Percentiles rank a stretch among this genome's conserved stretches.
These are phyloP conservation scores for Schizothorax lantsangensis DNA, from an alignment of 2,797 vertebrate genomes.

Conservation along the genomic window DNA sequence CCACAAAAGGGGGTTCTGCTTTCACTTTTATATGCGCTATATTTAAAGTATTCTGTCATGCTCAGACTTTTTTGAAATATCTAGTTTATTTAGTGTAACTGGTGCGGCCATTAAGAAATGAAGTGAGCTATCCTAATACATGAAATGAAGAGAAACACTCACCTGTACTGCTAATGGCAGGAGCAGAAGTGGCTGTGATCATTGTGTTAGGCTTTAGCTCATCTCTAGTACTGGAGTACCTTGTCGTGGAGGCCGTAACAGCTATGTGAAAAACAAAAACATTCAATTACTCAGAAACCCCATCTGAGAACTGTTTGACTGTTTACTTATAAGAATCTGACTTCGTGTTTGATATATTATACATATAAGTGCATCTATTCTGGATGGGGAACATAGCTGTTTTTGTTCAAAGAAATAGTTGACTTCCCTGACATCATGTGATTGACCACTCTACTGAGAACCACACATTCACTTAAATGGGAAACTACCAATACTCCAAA, in stretches of 20 bases:
- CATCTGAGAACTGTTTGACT: background rate
- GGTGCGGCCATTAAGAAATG: background rate
- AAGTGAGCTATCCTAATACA: background rate
- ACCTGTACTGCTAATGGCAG: constrained; percentile 61
- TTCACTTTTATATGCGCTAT: background rate
- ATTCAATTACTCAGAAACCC: background rate
- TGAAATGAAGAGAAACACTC: constrained; percentile 42
- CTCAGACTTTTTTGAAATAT: background rate
- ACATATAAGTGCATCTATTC: background rate
- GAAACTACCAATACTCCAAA: constrained; percentile 51
- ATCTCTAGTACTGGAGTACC: constrained; percentile 27
- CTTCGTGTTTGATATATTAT: background rate
- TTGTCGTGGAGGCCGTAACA: constrained; percentile 28
- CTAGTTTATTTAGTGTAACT: background rate
- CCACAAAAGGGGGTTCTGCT: background rate
- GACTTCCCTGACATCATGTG: constrained; percentile 50
- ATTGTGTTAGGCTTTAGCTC: constrained; percentile 30
- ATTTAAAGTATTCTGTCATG: background rate
- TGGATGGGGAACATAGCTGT: background rate
- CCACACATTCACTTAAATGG: constrained; percentile 31
- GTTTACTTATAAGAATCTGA: background rate
- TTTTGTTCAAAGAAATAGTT: constrained; percentile 34
- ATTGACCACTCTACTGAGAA: constrained; percentile 50
- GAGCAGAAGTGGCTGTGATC: constrained; percentile 37
- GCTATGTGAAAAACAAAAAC: constrained; percentile 15